These are phyloP conservation scores for Ceratina japonica DNA, from an alignment of 1,140 invertebrate genomes.

Conservation along the genomic window DNA sequence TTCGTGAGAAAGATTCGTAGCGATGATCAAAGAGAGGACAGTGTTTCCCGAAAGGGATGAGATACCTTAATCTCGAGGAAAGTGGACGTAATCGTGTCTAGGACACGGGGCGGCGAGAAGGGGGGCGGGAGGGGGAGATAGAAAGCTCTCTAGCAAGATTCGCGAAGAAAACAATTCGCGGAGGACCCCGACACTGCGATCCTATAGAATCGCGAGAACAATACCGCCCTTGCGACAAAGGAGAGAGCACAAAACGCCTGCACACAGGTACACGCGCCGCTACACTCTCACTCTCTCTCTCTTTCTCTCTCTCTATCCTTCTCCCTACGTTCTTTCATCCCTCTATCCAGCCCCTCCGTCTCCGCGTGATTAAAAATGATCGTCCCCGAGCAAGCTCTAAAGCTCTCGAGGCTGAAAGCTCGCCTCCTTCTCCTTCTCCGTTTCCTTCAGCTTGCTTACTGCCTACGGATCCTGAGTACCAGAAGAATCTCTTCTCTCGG, in stretches of 20 bases:
- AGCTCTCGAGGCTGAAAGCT: background rate
- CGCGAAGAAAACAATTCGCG: constrained; percentile 47
- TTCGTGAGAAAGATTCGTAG: no score
- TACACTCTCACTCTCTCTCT: constrained; percentile 10
- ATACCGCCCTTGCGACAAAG: constrained; percentile 45
- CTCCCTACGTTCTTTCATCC: background rate
- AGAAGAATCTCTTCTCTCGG: no score
- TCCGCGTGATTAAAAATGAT: constrained; percentile 9
- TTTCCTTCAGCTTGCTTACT: no score
- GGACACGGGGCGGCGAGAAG: no score
- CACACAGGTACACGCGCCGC: constrained; percentile 40
- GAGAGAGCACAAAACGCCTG: constrained; percentile 16
- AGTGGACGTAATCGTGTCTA: no score
- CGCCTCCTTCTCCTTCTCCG: no score
- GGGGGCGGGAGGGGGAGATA: no score
- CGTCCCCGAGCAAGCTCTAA: background rate
- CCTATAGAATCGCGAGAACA: constrained; percentile 54
- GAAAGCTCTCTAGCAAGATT: constrained; percentile 3
- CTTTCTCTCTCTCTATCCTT: constrained; percentile 10
- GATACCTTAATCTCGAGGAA: no score
- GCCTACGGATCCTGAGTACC: no score
- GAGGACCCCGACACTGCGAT: constrained; percentile 41
- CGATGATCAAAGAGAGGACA: no score
- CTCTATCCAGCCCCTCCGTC: background rate
- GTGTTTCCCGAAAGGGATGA: no score